Evolutionary conservation across 2,888 invertebrate genomes (phyloP).

Genomic region (Cheilosia impressa): DNA sequence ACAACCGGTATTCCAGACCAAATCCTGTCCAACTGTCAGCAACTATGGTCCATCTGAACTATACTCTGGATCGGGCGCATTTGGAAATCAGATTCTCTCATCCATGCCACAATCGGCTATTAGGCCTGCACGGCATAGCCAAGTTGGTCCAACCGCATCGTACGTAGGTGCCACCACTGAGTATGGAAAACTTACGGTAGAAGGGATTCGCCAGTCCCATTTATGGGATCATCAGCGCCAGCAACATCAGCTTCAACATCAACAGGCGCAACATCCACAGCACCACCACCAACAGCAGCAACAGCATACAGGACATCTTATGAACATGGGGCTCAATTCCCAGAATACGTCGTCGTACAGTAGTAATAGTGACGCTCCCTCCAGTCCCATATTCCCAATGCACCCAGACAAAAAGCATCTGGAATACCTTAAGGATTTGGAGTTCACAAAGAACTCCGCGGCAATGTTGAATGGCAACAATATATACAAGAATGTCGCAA

Average conservation of each 20-base stretch:
- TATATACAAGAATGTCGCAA: conserved; percentile 44
- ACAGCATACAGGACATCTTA: conserved; percentile 74
- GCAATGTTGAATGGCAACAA: conserved; percentile 61
- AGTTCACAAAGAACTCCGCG: conserved; percentile 64
- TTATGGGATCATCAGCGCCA: conserved; percentile 70
- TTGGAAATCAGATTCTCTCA: conserved; percentile 37
- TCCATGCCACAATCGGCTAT: conserved; percentile 63
- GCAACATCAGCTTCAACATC: conserved; percentile 71
- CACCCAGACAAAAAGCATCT: conserved; percentile 60
- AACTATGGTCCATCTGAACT: conserved; percentile 75
- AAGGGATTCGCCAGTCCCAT: conserved; percentile 61
- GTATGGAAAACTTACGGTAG: conserved; percentile 52
- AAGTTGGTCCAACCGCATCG: conserved; percentile 53
- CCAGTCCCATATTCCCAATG: conserved; percentile 59
- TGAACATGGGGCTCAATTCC: conserved; percentile 61
- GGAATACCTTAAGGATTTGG: conserved; percentile 62
- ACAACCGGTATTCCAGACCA: conserved; percentile 76
- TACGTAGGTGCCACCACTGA: conserved; percentile 51
- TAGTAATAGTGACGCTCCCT: conserved; percentile 42
- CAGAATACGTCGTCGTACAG: conserved; percentile 41
- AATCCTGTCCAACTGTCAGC: conserved; percentile 76
- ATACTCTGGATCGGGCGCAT: conserved; percentile 51
- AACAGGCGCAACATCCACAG: conserved; percentile 60
- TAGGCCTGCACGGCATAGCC: conserved; percentile 64
- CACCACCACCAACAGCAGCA: conserved; percentile 69